Percentiles rank a stretch among this genome's conserved stretches.
These are phyloP conservation scores for Atractosteus spatula DNA, from an alignment of 2,113 vertebrate species.

Conservation along the genomic window DNA sequence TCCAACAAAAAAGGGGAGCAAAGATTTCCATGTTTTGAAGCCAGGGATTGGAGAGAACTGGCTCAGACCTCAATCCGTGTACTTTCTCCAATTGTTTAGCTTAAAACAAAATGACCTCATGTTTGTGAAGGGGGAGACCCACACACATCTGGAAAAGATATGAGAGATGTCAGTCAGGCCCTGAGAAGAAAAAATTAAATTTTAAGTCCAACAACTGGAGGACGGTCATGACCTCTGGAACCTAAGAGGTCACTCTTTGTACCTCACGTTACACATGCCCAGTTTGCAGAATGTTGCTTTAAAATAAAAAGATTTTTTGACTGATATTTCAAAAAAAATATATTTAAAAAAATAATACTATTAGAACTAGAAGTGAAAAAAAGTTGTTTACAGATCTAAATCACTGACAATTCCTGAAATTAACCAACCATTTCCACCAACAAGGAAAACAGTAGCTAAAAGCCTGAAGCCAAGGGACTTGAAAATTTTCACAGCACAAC, in stretches of 20 bases:
- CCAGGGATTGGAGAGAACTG: slow-evolving; percentile 23
- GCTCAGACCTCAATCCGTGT: slow-evolving; percentile 18
- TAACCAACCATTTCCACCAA: too few relatives aligned
- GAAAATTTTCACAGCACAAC: too few relatives aligned
- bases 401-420: too few relatives aligned
- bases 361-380: slow-evolving; percentile 2
- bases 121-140: slow-evolving; percentile 13
- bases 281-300: slow-evolving; percentile 4
- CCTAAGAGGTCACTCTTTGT: background rate
- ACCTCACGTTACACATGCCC: background rate
- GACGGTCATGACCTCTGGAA: slow-evolving; percentile 7
- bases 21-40: slow-evolving; percentile 38
- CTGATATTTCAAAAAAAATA: background rate
- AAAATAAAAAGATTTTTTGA: background rate
- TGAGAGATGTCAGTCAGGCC: slow-evolving; percentile 22
- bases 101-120: slow-evolving; percentile 34
- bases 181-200: slow-evolving; percentile 22
- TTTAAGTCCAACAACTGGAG: slow-evolving; percentile 22
- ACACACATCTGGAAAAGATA: slow-evolving; percentile 26
- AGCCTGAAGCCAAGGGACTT: too few relatives aligned
- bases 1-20: slow-evolving; percentile 25
- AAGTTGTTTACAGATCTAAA: too few relatives aligned
- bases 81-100: slow-evolving; percentile 27
- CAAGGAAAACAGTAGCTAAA: too few relatives aligned
- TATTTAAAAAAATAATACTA: background rate